These are phyloP conservation scores for Heliconius congener DNA, from an alignment of 1,140 invertebrate species.

Conservation along the genomic window DNA sequence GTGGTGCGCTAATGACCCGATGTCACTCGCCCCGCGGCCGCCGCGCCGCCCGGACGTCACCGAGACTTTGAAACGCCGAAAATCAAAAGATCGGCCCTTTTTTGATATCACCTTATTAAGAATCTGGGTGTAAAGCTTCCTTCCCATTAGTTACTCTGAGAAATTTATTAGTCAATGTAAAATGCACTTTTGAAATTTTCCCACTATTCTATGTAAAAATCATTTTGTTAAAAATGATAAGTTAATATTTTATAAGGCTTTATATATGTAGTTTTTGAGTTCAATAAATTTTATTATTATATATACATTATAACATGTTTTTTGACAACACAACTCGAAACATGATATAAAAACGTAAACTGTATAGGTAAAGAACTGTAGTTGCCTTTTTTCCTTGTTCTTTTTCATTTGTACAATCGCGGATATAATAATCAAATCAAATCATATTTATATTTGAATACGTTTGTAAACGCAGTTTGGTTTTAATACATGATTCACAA, in stretches of 20 bases:
- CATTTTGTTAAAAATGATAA: too few relatives aligned
- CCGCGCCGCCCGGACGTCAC: constrained; percentile 42
- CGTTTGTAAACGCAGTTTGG: constrained; percentile 24
- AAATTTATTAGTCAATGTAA: not conserved
- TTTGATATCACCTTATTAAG: constrained; percentile 36
- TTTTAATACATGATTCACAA: constrained; percentile 31
- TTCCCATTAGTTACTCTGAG: constrained; percentile 27
- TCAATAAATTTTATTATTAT: too few relatives aligned
- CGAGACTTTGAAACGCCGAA: constrained; percentile 45
- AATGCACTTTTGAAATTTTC: not conserved
- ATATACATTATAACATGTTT: too few relatives aligned
- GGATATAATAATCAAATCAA: constrained; percentile 6
- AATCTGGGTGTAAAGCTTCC: constrained; percentile 27
- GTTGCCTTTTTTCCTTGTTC: not conserved
- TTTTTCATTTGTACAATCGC: not conserved
- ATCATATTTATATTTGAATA: constrained; percentile 27
- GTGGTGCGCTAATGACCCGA: constrained; percentile 63
- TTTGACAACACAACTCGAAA: too few relatives aligned
- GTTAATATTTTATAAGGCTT: too few relatives aligned
- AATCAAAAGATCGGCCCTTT: constrained; percentile 29
- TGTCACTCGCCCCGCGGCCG: constrained; percentile 48
- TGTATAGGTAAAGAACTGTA: not conserved
- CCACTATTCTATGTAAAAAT: not conserved
- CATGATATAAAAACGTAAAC: too few relatives aligned
- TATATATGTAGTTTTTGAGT: too few relatives aligned